These are phyloP conservation scores for Apodemus sylvaticus DNA, from an alignment of 2,113 vertebrate species.

Conservation along the genomic window DNA sequence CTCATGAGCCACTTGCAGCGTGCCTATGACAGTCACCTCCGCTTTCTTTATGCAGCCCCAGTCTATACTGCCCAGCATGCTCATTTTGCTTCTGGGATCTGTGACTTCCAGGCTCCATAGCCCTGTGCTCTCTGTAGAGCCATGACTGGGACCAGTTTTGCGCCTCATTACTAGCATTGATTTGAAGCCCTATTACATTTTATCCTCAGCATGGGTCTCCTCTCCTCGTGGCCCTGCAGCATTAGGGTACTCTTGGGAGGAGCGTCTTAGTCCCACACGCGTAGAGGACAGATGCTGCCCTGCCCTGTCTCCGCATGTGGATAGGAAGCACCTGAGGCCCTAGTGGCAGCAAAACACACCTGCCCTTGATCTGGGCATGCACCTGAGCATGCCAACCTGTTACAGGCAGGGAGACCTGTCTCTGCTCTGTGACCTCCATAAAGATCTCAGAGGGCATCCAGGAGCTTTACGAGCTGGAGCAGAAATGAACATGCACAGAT, in stretches of 20 bases:
- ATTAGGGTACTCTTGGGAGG: not conserved
- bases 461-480: not conserved
- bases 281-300: not conserved
- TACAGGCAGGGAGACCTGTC: not conserved
- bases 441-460: not conserved
- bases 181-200: conserved; percentile 1
- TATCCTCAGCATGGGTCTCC: not conserved
- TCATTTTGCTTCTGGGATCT: conserved; percentile 50
- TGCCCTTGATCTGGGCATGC: not conserved
- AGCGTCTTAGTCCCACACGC: not conserved
- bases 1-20: not conserved
- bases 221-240: not conserved
- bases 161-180: fast-evolving
- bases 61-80: conserved; percentile 24
- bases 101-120: not conserved
- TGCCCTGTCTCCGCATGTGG: not conserved
- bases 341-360: not conserved
- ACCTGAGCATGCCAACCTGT: fast-evolving
- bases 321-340: too few species aligned
- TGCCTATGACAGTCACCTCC: conserved; percentile 26
- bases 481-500: not conserved
- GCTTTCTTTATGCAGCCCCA: conserved; percentile 69
- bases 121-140: not conserved
- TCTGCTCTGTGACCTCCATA: not conserved
- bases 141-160: not conserved